Conservation (phyloP, 2,888 invertebrate genomes). For the Lasiommata megera region DNA sequence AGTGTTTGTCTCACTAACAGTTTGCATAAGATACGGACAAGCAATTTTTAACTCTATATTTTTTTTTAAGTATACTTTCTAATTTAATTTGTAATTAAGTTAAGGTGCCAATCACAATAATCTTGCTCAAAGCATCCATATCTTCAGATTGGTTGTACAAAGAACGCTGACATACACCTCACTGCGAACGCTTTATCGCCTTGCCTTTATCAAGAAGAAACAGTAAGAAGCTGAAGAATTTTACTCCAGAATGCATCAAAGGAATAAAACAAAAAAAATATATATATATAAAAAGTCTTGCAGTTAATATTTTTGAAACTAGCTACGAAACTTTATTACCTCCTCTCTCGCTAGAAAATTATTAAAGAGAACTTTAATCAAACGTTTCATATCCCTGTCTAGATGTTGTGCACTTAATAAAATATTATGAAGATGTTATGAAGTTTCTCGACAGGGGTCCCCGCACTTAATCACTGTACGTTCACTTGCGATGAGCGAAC, state of each 20-base stretch:
- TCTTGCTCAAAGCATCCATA: too few relatives aligned
- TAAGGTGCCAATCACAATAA: too few relatives aligned
- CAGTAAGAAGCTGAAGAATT: too few relatives aligned
- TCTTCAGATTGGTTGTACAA: too few relatives aligned
- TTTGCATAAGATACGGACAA: not conserved
- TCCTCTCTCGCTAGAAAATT: conserved; percentile 3
- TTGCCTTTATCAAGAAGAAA: too few relatives aligned
- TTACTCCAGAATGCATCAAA: too few relatives aligned
- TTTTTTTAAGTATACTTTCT: too few relatives aligned
- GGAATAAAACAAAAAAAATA: too few relatives aligned
- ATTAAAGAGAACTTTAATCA: conserved; percentile 8
- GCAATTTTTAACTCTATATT: too few relatives aligned
- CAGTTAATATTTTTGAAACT: not conserved
- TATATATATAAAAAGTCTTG: not conserved
- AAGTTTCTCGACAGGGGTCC: conserved; percentile 20
- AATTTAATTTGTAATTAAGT: too few relatives aligned
- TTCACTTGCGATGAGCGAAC: conserved; percentile 45
- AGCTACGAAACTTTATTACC: conserved; percentile 5
- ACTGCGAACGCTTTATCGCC: too few relatives aligned
- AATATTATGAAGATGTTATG: conserved; percentile 15
- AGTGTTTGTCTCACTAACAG: not conserved
- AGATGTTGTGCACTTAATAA: conserved; percentile 10
- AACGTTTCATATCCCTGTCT: conserved; percentile 13
- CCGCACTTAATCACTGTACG: conserved; percentile 43
- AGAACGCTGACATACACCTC: too few relatives aligned